Evolutionary conservation across 2,888 invertebrate species (phyloP).

Genomic region (Drosophila borealis): DNA sequence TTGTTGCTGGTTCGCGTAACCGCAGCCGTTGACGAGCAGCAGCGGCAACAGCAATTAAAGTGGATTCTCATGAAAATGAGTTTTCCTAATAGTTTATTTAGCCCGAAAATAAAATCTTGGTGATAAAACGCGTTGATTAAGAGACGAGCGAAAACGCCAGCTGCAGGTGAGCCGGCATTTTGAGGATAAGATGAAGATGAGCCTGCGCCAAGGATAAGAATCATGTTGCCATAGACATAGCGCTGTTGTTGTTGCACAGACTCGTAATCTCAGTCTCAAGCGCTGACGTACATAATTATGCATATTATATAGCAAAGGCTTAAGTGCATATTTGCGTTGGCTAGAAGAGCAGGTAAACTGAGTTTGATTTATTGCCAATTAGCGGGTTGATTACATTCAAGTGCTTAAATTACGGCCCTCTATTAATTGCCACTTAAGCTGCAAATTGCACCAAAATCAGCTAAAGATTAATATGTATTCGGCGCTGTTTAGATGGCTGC

Average conservation of each 20-base stretch:
- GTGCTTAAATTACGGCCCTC: slow-evolving; percentile 26
- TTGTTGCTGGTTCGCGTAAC: slow-evolving; percentile 37
- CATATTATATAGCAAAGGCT: slow-evolving; percentile 60
- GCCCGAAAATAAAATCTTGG: slow-evolving; percentile 69
- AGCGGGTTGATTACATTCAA: slow-evolving; percentile 52
- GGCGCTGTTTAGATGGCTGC: slow-evolving; percentile 8
- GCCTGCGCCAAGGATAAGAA: slow-evolving; percentile 29
- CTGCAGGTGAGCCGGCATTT: slow-evolving; percentile 33
- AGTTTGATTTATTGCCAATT: slow-evolving; percentile 64
- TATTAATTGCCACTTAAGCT: slow-evolving; percentile 44
- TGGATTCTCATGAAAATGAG: slow-evolving; percentile 78
- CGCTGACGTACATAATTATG: slow-evolving; percentile 54
- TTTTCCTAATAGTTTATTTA: slow-evolving; percentile 77
- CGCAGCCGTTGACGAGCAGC: slow-evolving; percentile 38
- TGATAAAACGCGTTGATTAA: slow-evolving; percentile 65
- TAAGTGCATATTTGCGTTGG: slow-evolving; percentile 47
- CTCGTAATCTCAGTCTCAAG: slow-evolving; percentile 22
- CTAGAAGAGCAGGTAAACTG: slow-evolving; percentile 33
- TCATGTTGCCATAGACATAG: slow-evolving; percentile 11
- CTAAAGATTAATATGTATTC: slow-evolving; percentile 18
- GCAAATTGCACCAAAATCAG: slow-evolving; percentile 31
- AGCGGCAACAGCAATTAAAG: slow-evolving; percentile 73
- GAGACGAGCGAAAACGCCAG: slow-evolving; percentile 10
- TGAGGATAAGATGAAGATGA: slow-evolving; percentile 17
- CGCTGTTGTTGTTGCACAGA: neutral